phyloP scores from a whole-genome alignment of 2,113 vertebrate genomes.

The Eleginops maclovinus region DNA sequence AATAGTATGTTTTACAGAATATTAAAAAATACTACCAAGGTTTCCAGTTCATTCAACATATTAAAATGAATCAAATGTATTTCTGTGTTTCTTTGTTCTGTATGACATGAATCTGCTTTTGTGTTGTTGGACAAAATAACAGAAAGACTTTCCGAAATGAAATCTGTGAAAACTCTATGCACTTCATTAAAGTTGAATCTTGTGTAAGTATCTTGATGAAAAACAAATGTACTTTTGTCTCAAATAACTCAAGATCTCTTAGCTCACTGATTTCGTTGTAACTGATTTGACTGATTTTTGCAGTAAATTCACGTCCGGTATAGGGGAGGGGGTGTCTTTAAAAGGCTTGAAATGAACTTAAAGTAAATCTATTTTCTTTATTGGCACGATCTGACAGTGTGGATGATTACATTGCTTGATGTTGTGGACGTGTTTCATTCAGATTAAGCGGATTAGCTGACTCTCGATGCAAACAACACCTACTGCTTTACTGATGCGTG shows the following conservation, averaged over 20 bases:
- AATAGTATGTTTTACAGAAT: not conserved
- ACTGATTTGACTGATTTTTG: not conserved
- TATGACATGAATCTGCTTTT: not conserved
- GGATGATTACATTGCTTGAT: not conserved
- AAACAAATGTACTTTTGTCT: not conserved
- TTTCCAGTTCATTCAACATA: not conserved
- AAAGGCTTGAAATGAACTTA: not conserved
- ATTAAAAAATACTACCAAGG: not conserved
- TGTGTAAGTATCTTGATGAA: not conserved
- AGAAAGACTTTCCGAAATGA: not conserved
- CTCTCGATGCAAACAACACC: constrained; percentile 18
- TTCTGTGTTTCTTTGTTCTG: not conserved
- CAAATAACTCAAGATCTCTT: not conserved
- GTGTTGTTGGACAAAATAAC: not conserved
- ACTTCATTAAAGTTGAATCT: not conserved
- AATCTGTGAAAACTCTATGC: not conserved
- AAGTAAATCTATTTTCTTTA: not conserved
- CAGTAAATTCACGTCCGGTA: not conserved
- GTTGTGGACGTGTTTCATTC: constrained; percentile 14
- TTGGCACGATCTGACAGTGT: not conserved
- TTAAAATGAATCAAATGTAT: not conserved
- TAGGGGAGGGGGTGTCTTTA: not conserved
- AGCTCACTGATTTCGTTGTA: not conserved
- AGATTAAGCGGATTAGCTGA: constrained; percentile 21
- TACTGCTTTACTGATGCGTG: constrained; percentile 13